Conservation (phyloP, 35 echinoderm and acorn worm genomes). For the Ptychodera flava region DNA sequence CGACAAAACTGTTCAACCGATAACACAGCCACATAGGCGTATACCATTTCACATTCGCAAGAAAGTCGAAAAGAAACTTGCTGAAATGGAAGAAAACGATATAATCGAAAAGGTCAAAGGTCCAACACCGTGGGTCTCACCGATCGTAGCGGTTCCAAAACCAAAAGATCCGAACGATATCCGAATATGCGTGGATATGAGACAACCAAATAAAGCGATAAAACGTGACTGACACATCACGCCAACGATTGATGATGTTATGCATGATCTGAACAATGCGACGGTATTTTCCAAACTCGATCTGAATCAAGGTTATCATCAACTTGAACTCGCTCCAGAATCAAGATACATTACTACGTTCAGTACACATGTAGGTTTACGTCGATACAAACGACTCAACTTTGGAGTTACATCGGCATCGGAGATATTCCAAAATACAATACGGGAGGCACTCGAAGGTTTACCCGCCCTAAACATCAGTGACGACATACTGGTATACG, state of each 20-base stretch:
- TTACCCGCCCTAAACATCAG: constrained; percentile 55
- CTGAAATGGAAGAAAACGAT: constrained; percentile 24
- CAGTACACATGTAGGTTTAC: constrained; percentile 48
- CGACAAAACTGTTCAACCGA: constrained; percentile 28
- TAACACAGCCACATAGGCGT: constrained; percentile 28
- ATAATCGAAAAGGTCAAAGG: constrained; percentile 55
- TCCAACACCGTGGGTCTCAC: constrained; percentile 87
- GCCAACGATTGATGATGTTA: constrained; percentile 59
- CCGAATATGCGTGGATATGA: constrained; percentile 60
- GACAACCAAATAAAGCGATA: constrained; percentile 55
- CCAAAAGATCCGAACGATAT: constrained; percentile 33
- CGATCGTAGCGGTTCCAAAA: constrained; percentile 43
- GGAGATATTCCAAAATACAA: constrained; percentile 19
- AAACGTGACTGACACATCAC: constrained; percentile 37
- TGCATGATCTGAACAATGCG: constrained; percentile 47
- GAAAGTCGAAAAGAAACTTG: constrained; percentile 30
- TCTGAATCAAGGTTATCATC: constrained; percentile 61
- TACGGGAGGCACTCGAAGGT: constrained; percentile 10
- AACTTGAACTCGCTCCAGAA: constrained; percentile 45
- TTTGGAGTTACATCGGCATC: constrained; percentile 28
- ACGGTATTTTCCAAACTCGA: constrained; percentile 56
- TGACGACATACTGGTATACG: constrained; percentile 63
- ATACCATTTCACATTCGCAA: too few relatives aligned
- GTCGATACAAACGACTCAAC: constrained; percentile 58
- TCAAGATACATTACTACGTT: constrained; percentile 68